phyloP scores from a whole-genome alignment of 1,140 invertebrate genomes.

The Mizuhopecten yessoensis region DNA sequence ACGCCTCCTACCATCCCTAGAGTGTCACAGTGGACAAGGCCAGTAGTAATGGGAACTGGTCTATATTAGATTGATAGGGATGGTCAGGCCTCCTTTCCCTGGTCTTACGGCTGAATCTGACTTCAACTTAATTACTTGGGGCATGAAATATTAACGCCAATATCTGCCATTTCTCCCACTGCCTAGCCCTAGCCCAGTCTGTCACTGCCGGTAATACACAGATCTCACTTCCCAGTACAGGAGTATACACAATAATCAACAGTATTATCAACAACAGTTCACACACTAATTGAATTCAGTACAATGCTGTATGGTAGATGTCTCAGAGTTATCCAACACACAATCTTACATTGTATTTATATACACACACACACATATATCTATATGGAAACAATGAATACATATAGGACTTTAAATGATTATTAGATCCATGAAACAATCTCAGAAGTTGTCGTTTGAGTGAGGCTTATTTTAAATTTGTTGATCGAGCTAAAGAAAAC shows the following conservation, averaged over 20 bases:
- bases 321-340: neutral
- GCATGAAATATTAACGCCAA: constrained; percentile 33
- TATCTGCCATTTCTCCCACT: constrained; percentile 28
- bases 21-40: neutral
- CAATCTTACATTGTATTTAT: neutral
- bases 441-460: no score
- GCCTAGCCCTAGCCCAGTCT: constrained; percentile 22
- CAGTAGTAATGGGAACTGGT: neutral
- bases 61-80: neutral
- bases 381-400: no score
- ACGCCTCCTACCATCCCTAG: neutral
- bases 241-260: neutral
- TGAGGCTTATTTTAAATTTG: no score
- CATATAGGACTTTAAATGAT: no score
- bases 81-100: neutral
- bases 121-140: constrained; percentile 13
- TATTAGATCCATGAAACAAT: no score
- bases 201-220: neutral
- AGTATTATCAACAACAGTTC: neutral
- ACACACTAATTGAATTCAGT: constrained; percentile 1
- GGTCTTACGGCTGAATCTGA: neutral
- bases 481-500: no score
- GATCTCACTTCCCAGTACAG: neutral
- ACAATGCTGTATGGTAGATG: neutral
- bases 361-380: neutral